These are phyloP conservation scores for Drosophila borborema DNA, from an alignment of 2,888 invertebrate species.

Conservation along the genomic window DNA sequence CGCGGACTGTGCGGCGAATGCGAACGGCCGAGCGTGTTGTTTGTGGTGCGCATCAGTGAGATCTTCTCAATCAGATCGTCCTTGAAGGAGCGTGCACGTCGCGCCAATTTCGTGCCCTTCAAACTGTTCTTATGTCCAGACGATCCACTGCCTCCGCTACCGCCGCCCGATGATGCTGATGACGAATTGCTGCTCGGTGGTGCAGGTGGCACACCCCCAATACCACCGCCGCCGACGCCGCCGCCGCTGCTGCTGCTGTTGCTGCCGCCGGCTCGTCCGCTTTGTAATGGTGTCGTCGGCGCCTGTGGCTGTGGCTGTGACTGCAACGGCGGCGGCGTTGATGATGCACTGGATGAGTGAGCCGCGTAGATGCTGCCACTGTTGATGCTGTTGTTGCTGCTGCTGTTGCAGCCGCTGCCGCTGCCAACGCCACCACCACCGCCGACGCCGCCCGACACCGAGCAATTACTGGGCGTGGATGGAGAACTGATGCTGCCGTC, in stretches of 20 bases:
- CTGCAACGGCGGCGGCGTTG: conserved; percentile 59
- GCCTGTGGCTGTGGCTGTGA: conserved; percentile 10
- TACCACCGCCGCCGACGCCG: no score
- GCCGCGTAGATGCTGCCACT: conserved; percentile 52
- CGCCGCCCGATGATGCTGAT: conserved; percentile 16
- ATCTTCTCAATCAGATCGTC: conserved; percentile 96
- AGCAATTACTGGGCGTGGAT: conserved; percentile 83
- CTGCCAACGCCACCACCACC: conserved; percentile 4
- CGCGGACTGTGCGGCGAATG: conserved; percentile 89
- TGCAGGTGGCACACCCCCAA: conserved; percentile 53
- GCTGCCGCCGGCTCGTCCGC: conserved; percentile 16
- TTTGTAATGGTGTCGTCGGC: conserved; percentile 39
- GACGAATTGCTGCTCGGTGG: conserved; percentile 51
- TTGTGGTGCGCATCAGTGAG: conserved; percentile 94
- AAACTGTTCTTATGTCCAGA: conserved; percentile 90
- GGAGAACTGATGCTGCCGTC: conserved; percentile 84
- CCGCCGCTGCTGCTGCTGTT: no score
- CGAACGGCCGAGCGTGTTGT: conserved; percentile 86
- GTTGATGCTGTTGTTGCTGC: conserved; percentile 64
- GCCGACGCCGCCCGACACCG: conserved; percentile 44
- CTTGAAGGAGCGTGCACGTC: conserved; percentile 95
- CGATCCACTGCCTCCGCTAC: conserved; percentile 38
- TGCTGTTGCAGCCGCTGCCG: conserved; percentile 51
- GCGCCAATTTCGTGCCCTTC: conserved; percentile 93
- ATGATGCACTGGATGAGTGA: conserved; percentile 34